Evolutionary conservation across 1,140 invertebrate species (phyloP), one percentile per base, ranked within the genome.

Genomic region (Leptinotarsa texana): DNA sequence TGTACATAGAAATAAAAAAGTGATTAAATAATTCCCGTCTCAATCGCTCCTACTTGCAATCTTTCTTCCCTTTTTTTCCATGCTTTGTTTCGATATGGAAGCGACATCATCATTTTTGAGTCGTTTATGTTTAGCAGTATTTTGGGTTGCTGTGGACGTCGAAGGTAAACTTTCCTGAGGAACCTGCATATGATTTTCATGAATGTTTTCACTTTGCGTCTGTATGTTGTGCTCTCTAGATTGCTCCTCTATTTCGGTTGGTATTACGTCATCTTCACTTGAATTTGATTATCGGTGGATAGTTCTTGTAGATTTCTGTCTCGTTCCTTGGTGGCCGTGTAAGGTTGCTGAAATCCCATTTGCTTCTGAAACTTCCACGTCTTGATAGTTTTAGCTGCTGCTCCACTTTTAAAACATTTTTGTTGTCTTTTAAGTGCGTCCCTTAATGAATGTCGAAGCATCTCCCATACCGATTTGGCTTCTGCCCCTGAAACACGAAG

Each of bases 291-390:
- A 61, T 61, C 51, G 51, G 18, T 61, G 18, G 3, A 61, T 61
- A 6, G 3, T 61, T 61, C 3, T 61, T 61, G 18, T 17, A 61
- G 18, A 6, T 61, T 61, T 61, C 3, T 4, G 13, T 61, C 51
- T 61, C 18, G 51, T 61, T 61, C 51, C 18, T 68, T 74, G 22
- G 69, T 73, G 49, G 73, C 74, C 69, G 72, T 75, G 68, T 62
- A 75, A 47, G 72, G 57, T 62, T 69, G 69, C n/a, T 72, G 21
- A 66, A 77, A 77, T 18, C 65, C 69, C 74, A 77, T 77, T 49
- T 75, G 61, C 68, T 72, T 77, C 49, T 77, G 73, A 72, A 61
- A 72, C 47, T 77, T 75, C 69, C 76, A 77, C 47, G 62, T 1
- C 70, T 72, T 77, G 17, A 78, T 74, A 65, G 65, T 47, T 75